phyloP scores from a whole-genome alignment of 53 echinoderm and acorn worm species.

The Hippasteria phrygiana region DNA sequence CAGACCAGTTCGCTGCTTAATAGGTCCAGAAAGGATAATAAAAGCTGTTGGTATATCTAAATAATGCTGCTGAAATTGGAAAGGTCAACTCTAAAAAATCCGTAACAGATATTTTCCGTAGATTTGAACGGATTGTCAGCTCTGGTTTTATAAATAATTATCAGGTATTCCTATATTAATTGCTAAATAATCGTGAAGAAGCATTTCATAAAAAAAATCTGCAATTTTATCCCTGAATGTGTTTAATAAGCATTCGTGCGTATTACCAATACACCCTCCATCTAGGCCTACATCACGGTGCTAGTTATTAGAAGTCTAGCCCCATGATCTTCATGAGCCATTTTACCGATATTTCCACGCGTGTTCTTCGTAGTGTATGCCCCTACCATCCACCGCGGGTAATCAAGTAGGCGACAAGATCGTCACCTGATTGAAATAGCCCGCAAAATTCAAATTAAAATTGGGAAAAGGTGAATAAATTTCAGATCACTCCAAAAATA shows the following conservation, averaged over 20 bases:
- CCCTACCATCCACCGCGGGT: neutral
- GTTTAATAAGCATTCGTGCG: neutral
- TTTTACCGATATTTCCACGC: constrained; percentile 18
- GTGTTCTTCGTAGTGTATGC: neutral
- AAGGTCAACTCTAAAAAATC: too few species aligned
- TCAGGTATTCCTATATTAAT: too few species aligned
- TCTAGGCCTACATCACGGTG: neutral
- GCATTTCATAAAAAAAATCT: too few species aligned
- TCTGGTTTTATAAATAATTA: too few species aligned
- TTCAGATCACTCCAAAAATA: neutral
- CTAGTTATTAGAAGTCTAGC: neutral
- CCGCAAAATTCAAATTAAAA: constrained; percentile 35
- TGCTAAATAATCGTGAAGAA: too few species aligned
- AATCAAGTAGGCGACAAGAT: constrained; percentile 27
- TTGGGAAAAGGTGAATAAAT: constrained; percentile 22
- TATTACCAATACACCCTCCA: neutral
- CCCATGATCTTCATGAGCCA: neutral
- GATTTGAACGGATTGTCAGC: too few species aligned
- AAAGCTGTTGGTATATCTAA: constrained; percentile 5
- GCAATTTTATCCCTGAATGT: too few species aligned
- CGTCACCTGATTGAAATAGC: constrained; percentile 22
- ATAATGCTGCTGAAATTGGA: too few species aligned
- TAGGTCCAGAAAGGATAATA: neutral
- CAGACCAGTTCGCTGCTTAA: neutral
- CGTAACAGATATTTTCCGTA: too few species aligned